Base-by-base conservation (phyloP, 2,797 vertebrate species). In the Toxotes lorentzi region DNA sequence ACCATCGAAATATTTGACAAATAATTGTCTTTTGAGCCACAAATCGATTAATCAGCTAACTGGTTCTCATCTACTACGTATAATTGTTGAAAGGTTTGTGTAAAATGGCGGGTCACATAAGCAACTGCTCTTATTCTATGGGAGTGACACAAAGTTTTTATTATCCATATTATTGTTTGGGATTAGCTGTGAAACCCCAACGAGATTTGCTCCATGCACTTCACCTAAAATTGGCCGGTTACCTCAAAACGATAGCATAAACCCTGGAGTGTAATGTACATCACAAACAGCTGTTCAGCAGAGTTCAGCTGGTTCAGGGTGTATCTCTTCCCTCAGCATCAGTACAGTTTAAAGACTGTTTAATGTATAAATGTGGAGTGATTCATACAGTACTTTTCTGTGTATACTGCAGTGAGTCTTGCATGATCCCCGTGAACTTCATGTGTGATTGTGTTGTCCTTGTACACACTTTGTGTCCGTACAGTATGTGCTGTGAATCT, bases 401-500 rank as follows among this genome's bases (percentile, higher is more conserved):
- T 57, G 74, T 47, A 13, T 51, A 54, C 30, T 13, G 62, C 50
- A 40, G 4, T 1, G 69, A 24, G 40, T 68, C 23, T 64, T 35
- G 0, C 56, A 58, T 57, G 82, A 78, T 54, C 56, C 27, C 21
- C 24, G 54, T 66, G 54, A 23, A 23, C 73, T 62, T 43, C 47
- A 38, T 73, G 85, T 83, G 86, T 54, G 82, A 85, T 27, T 0
- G 24, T 40, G 78, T 66, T 54, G 65, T 86, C 78, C 73, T 76
- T 4, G 71, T 50, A 57, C 78, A 57, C 78, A n/a, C 21, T 67
- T 21, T 63, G 70, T 71, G 81, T 85, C 58, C 11, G 84, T 54
- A 76, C 90, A 83, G 30, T 67, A 50, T 87, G 91, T 89, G 85
- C 86, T 87, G 89, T 82, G 86, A 91, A 88, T 73, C 65, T 85